Evolutionary conservation across 1,140 invertebrate genomes (phyloP).

Genomic region (Cotesia chilonis): DNA sequence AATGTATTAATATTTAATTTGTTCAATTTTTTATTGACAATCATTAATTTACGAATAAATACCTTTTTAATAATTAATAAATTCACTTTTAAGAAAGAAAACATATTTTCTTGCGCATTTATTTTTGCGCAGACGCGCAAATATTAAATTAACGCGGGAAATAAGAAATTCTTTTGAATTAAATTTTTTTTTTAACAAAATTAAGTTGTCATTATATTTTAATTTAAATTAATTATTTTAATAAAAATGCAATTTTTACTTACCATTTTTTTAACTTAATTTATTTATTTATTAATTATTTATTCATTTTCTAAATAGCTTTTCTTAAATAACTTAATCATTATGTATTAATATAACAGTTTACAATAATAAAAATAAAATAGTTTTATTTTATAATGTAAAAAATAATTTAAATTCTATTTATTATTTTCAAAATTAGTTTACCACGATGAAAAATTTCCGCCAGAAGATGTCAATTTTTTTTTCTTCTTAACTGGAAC

Average conservation of each 20-base stretch:
- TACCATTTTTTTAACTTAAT: no score
- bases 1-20: no score
- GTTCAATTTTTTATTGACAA: no score
- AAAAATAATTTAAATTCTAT: not conserved
- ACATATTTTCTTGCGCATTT: not conserved
- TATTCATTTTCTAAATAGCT: no score
- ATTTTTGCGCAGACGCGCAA: not conserved
- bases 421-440: conserved; percentile 1
- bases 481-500: not conserved
- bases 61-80: not conserved
- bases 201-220: not conserved
- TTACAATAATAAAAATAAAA: not conserved
- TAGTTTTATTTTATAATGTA: not conserved
- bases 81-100: not conserved
- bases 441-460: conserved; percentile 12
- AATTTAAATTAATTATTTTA: no score
- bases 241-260: no score
- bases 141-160: not conserved
- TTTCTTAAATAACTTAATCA: no score
- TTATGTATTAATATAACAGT: no score
- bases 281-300: no score
- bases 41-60: no score
- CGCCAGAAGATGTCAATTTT: not conserved
- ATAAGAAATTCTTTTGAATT: not conserved
- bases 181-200: not conserved